These are phyloP conservation scores for Pteronotus mesoamericanus DNA, from an alignment of 2,797 vertebrate genomes.

Conservation along the genomic window DNA sequence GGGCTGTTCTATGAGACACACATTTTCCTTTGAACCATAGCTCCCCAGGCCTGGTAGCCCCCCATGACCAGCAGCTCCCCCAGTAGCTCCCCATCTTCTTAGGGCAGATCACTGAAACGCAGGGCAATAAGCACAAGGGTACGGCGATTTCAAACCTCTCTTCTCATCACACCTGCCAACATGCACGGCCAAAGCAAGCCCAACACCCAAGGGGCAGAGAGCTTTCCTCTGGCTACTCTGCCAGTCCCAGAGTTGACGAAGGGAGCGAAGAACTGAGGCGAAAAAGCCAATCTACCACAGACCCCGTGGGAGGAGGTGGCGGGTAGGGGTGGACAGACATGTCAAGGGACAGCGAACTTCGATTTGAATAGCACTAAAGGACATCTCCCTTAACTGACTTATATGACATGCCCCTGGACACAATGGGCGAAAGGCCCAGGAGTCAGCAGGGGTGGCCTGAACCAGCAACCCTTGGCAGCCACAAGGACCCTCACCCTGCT, in stretches of 20 bases:
- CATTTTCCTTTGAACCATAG: not conserved
- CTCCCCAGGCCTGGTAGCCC: too few species aligned
- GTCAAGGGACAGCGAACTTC: not conserved
- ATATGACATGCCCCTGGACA: rapidly evolving
- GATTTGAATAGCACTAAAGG: not conserved
- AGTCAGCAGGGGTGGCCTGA: too few species aligned
- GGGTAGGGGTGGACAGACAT: not conserved
- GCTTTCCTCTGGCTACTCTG: not conserved
- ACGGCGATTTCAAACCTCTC: not conserved
- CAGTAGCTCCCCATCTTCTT: not conserved
- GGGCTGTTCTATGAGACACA: too few species aligned
- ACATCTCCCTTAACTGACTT: not conserved
- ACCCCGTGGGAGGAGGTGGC: rapidly evolving
- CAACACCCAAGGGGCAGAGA: not conserved
- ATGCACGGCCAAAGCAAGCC: not conserved
- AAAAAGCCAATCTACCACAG: not conserved
- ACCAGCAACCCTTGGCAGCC: not conserved
- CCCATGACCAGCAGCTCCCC: not conserved
- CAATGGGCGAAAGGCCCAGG: too few species aligned
- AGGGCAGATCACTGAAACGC: not conserved
- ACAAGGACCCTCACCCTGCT: not conserved
- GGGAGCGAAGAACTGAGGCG: not conserved
- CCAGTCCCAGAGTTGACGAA: not conserved
- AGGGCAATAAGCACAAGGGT: not conserved
- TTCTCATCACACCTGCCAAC: not conserved